phyloP scores from a whole-genome alignment of 2,888 invertebrate species.

The Philaethria dido region DNA sequence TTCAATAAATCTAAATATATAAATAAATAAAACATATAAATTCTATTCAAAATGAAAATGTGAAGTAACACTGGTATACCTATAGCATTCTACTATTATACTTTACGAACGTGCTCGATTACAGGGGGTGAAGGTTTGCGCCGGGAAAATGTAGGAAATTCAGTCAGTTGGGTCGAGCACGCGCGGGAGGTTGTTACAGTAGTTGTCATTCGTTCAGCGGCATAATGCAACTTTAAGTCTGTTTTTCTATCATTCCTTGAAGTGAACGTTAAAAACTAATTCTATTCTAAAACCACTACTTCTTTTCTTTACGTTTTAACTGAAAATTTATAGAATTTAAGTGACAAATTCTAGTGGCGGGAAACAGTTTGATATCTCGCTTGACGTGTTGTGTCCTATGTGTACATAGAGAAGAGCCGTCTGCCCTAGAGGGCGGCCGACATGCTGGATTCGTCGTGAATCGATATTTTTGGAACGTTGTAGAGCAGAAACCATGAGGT shows the following conservation, averaged over 20 bases:
- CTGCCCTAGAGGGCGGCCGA: conserved; percentile 81
- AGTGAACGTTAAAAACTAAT: conserved; percentile 50
- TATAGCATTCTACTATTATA: conserved; percentile 60
- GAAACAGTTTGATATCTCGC: conserved; percentile 82
- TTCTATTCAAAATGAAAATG: background rate
- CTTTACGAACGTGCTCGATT: conserved; percentile 78
- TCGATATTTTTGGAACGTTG: conserved; percentile 82
- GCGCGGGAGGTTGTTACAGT: conserved; percentile 65
- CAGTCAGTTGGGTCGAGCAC: conserved; percentile 79
- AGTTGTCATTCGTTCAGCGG: conserved; percentile 56
- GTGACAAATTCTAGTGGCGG: conserved; percentile 81
- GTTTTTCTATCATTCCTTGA: conserved; percentile 65
- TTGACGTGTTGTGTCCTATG: conserved; percentile 83
- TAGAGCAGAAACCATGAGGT: conserved; percentile 78
- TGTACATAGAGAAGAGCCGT: conserved; percentile 80
- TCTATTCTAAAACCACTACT: conserved; percentile 42
- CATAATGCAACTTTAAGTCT: conserved; percentile 75
- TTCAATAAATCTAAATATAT: background rate
- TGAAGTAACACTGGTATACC: conserved; percentile 14
- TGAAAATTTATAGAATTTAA: conserved; percentile 43
- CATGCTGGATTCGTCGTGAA: conserved; percentile 82
- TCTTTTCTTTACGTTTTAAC: conserved; percentile 12
- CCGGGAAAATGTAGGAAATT: conserved; percentile 79
- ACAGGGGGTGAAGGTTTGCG: conserved; percentile 82
- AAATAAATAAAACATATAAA: background rate